Conservation (phyloP, 2,888 invertebrate genomes). For the Abrostola tripartita region DNA sequence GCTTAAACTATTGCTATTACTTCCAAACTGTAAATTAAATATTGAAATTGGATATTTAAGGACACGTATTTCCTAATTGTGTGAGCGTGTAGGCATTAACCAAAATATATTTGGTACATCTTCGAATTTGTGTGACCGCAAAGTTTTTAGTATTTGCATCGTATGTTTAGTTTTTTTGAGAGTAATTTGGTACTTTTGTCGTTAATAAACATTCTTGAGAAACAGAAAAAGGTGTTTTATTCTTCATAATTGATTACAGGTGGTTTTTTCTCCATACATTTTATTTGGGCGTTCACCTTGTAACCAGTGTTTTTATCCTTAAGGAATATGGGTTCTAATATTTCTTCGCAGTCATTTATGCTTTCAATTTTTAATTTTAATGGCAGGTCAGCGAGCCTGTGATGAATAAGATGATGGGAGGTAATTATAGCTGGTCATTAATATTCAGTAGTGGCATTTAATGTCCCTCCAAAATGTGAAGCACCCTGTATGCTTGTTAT, state of each 20-base stretch:
- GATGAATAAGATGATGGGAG: too few relatives aligned
- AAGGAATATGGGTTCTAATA: not conserved
- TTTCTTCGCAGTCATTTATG: not conserved
- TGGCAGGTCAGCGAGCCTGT: not conserved
- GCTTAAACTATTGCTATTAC: too few relatives aligned
- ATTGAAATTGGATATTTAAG: not conserved
- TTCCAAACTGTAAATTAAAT: not conserved
- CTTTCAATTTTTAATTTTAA: not conserved
- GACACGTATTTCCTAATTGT: not conserved
- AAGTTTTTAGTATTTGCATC: constrained; percentile 10
- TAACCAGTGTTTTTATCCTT: constrained; percentile 3
- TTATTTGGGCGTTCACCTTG: constrained; percentile 4
- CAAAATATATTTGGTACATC: constrained; percentile 15
- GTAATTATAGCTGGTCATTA: too few relatives aligned
- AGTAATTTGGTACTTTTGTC: constrained; percentile 19
- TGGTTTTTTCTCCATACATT: constrained; percentile 15
- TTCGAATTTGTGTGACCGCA: not conserved
- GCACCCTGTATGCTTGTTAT: too few relatives aligned
- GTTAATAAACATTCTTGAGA: constrained; percentile 11
- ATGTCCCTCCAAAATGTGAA: too few relatives aligned
- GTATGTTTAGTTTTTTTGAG: constrained; percentile 23
- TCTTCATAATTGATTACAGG: constrained; percentile 16
- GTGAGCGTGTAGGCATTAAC: constrained; percentile 29
- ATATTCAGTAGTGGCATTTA: too few relatives aligned
- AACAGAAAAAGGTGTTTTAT: constrained; percentile 27